Base-by-base conservation (phyloP, 2,888 invertebrate genomes). In the Chirona hameri region DNA sequence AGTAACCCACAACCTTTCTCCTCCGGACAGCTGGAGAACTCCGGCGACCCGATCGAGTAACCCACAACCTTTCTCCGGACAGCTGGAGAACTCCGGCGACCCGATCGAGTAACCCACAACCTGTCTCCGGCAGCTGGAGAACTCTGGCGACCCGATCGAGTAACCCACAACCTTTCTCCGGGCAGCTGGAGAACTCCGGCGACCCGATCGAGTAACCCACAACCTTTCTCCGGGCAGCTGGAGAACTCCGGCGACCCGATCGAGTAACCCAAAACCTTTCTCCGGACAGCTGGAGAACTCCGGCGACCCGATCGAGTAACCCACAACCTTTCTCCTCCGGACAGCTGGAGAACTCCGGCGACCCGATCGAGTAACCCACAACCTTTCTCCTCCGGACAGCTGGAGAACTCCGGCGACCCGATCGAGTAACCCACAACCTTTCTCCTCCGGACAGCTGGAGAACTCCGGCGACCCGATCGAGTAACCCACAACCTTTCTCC, bases 51-150 rank as follows among this genome's bases (percentile, higher is more conserved):
- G 86, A 91, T 96, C 90, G 95, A 98, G 87, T 99, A 99, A 99
- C 90, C 93, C 96, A 85, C 96, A 98, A 90, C 92, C 93, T 39
- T 2, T 39, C n/a, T n/a, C 7, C 39, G 39, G 39, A n/a, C 39
- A 99, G 99, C 92, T 99, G 92, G 99, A 99, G 91, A 99, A 99
- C 91, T 99, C 99, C 87, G 99, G 99, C 87, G 99, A 99, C 91
- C 98, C 98, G 86, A 91, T 96, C 90, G 95, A 98, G 87, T 99
- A 99, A 99, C 90, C 93, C 96, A 85, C 96, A 98, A 90, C 92
- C 93, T 39, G 39, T 39, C n/a, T n/a, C 7, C 39, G 39, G 39
- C 39, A 99, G 99, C 92, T 99, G 92, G 99, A 99, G 91, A 99
- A 99, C 91, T 99, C 99, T 87, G 99, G 99, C 87, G 99, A 99